Conservation (phyloP, 1,140 invertebrate genomes). For the Drosophila ogumai region DNA sequence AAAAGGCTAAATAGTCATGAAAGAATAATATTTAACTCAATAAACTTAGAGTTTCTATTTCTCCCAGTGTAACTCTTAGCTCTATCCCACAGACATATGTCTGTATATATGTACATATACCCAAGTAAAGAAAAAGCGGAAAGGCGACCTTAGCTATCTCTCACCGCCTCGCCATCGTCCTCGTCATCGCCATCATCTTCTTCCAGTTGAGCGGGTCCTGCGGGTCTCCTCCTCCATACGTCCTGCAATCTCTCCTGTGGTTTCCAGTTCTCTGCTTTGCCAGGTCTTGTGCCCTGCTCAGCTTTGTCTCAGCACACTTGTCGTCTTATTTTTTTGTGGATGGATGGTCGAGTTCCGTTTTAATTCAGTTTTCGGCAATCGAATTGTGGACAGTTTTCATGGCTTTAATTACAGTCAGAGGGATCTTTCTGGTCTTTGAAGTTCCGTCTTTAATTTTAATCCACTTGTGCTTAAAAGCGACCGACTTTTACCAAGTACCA, state of each 20-base stretch:
- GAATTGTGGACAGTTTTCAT: constrained; percentile 74
- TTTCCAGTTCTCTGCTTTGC: constrained; percentile 39
- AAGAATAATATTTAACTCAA: background rate
- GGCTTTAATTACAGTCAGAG: constrained; percentile 60
- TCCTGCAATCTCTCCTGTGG: constrained; percentile 46
- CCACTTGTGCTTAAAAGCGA: constrained; percentile 66
- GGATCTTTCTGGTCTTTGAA: constrained; percentile 46
- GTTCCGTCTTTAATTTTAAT: constrained; percentile 70
- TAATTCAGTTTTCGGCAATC: constrained; percentile 73
- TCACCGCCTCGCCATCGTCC: constrained; percentile 39
- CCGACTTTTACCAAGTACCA: constrained; percentile 22
- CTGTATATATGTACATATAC: constrained; percentile 1
- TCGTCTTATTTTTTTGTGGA: constrained; percentile 16
- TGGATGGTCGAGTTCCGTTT: constrained; percentile 43
- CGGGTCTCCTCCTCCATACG: constrained; percentile 22
- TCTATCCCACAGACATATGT: constrained; percentile 5
- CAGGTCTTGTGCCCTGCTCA: constrained; percentile 5
- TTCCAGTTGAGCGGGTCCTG: constrained; percentile 74
- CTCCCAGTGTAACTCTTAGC: background rate
- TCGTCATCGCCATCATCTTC: constrained; percentile 63
- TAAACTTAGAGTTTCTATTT: background rate
- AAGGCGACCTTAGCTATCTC: constrained; percentile 60
- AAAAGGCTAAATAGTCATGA: accelerated
- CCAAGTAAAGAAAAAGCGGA: constrained; percentile 14
- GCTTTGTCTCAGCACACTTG: constrained; percentile 36